Conservation (phyloP, 2,888 invertebrate genomes). For the Parnassius apollo region DNA sequence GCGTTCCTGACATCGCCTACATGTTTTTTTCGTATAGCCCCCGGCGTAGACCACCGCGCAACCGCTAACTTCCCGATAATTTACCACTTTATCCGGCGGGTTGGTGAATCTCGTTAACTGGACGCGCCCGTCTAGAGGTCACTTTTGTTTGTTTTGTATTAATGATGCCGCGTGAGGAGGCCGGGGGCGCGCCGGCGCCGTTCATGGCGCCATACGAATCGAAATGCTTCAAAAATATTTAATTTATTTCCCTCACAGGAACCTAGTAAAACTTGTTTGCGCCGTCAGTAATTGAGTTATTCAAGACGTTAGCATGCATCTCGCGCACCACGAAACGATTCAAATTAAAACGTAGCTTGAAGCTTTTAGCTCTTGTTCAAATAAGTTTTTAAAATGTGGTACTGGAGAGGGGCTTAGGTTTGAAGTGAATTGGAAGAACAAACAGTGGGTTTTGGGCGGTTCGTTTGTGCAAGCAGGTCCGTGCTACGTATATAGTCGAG, state of each 20-base stretch:
- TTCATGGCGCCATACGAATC: slow-evolving; percentile 68
- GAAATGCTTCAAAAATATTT: slow-evolving; percentile 74
- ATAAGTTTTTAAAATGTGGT: slow-evolving; percentile 50
- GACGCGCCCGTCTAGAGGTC: slow-evolving; percentile 73
- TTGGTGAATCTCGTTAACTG: slow-evolving; percentile 79
- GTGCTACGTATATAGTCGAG: slow-evolving; percentile 46
- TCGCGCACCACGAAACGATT: slow-evolving; percentile 33
- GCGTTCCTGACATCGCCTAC: slow-evolving; percentile 75
- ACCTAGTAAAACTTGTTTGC: slow-evolving; percentile 50
- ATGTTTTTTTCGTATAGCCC: slow-evolving; percentile 65
- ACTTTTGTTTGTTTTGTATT: slow-evolving; percentile 80
- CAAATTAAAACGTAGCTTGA: slow-evolving; percentile 54
- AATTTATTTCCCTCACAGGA: slow-evolving; percentile 72
- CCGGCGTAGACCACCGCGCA: slow-evolving; percentile 68
- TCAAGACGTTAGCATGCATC: slow-evolving; percentile 31
- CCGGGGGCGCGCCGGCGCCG: slow-evolving; percentile 76
- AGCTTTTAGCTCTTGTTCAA: slow-evolving; percentile 64
- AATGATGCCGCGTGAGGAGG: slow-evolving; percentile 70
- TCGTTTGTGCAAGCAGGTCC: slow-evolving; percentile 61
- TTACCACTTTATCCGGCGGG: slow-evolving; percentile 77
- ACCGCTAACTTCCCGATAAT: slow-evolving; percentile 72
- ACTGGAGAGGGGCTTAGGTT: slow-evolving; percentile 46
- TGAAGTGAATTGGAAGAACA: slow-evolving; percentile 56
- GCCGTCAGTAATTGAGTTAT: slow-evolving; percentile 66
- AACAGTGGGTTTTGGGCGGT: slow-evolving; percentile 74